Conservation (phyloP, 1,140 invertebrate species). For the Oryctes rhinoceros region DNA sequence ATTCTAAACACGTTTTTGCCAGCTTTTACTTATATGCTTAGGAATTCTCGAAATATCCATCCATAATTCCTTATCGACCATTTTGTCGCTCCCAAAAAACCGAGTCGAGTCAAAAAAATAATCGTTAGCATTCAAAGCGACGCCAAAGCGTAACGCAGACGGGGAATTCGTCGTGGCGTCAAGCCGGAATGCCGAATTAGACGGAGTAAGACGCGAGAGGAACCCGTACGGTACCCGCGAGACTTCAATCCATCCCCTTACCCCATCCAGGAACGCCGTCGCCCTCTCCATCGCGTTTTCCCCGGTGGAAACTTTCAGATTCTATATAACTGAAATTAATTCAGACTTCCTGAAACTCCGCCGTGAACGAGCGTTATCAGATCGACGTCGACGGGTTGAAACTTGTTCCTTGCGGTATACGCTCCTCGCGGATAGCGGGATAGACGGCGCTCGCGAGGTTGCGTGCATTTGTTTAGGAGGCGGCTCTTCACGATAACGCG, state of each 20-base stretch:
- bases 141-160: neutral
- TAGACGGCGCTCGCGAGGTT: neutral
- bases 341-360: slow-evolving; percentile 17
- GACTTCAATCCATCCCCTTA: too few species aligned
- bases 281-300: neutral
- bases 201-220: too few species aligned
- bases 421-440: neutral
- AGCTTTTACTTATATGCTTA: too few species aligned
- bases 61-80: too few species aligned
- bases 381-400: neutral
- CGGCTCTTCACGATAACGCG: neutral
- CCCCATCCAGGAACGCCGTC: too few species aligned
- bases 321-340: slow-evolving; percentile 9
- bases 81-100: neutral
- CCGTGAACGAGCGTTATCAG: slow-evolving; percentile 3
- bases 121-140: neutral
- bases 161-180: too few species aligned
- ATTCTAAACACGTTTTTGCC: too few species aligned
- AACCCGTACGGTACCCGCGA: too few species aligned
- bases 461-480: slow-evolving; percentile 1
- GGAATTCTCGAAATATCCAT: too few species aligned
- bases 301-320: neutral
- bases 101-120: neutral
- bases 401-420: neutral
- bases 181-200: too few species aligned